Evolutionary conservation across 2,113 vertebrate species (phyloP), one percentile per base, ranked within the genome.

Genomic region (Myotis davidii): DNA sequence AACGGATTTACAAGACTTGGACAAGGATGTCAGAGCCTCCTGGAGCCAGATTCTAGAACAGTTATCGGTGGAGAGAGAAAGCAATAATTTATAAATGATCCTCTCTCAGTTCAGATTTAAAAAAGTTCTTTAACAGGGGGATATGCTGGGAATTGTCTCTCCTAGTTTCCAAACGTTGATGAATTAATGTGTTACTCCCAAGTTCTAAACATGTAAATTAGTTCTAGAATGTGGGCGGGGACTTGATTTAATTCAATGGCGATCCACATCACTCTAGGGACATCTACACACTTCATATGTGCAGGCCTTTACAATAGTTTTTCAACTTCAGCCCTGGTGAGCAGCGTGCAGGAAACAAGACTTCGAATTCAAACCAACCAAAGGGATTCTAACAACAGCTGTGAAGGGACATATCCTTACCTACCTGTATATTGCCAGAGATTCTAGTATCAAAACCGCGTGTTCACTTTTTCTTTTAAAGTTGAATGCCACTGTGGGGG

Each of bases 401-500:
- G 48, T n/a, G 7, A 34, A 95, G 59, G 0, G 0, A 87, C 90
- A 23, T 74, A 85, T 45, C 88, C 54, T 94, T 86, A 89, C 90
- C 79, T 96, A 87, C 50, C 79, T 93, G 61, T 86, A 59, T 88
- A 83, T 85, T 92, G 97, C 96, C 96, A 92, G 94, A 27, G 1
- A 94, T 95, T 97, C 70, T 74, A 85, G 76, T 65, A 42, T 79
- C 83, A 88, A 83, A 89, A 67, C 70, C 82, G 96, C 18, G 11
- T 93, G 72, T 97, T 93, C 96, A 95, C 94, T 96, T 95, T 94
- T 97, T 72, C 54, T 59, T 39, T 34, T 37, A 70, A 69, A 85
- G 54, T 92, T 90, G 92, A 95, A 96, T 95, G 94, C 76, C 92
- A 94, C 96, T 96, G 92, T 98, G 96, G 97, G 97, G 97, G 97